Evolutionary conservation across 2,797 vertebrate genomes (phyloP), one percentile per base, ranked within the genome.

Genomic region (Urosaurus nigricauda): DNA sequence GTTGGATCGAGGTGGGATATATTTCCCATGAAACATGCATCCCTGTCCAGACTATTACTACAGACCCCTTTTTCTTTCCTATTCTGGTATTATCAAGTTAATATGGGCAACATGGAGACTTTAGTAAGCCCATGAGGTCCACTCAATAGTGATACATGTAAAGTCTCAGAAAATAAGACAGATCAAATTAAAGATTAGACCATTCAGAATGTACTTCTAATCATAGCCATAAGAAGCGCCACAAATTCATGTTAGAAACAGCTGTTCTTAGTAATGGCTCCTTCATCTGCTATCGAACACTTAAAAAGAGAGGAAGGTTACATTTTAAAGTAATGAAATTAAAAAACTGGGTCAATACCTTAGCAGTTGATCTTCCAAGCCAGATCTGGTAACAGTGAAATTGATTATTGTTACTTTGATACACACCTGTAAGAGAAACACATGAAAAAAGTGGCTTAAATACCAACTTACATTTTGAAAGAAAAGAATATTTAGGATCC

Each of bases 391-490:
- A 89, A 98, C 98, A 0, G 98, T 98, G 94, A 98, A 98, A 95
- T 98, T 98, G 91, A 98, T 98, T 87, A 98, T 97, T 70, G 98
- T 98, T 85, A 98, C 98, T 97, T 98, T 98, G 92, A 98, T 98
- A 91, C 98, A 98, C 58, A 98, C 98, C 98, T 98, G 91, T 68
- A 92, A 86, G 43, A 91, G 63, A 92, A 85, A 85, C 43, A 87
- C 6, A 84, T 26, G 51, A 80, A 65, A 74, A 88, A 78, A 16
- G 2, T 83, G 58, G 68, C 13, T 90, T 51, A 68, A 8, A 40
- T 37, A n/a, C 9, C 58, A 91, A 85, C 47, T 58, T 24, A 1
- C 58, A 58, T 80, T 71, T 83, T 75, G 32, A 56, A 92, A 40
- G 83, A 5, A 65, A 70, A 71, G 1, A 43, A 43, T 29, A 21